These are phyloP conservation scores for Danio jaintianensis DNA, from an alignment of 2,797 vertebrate genomes.

Conservation along the genomic window DNA sequence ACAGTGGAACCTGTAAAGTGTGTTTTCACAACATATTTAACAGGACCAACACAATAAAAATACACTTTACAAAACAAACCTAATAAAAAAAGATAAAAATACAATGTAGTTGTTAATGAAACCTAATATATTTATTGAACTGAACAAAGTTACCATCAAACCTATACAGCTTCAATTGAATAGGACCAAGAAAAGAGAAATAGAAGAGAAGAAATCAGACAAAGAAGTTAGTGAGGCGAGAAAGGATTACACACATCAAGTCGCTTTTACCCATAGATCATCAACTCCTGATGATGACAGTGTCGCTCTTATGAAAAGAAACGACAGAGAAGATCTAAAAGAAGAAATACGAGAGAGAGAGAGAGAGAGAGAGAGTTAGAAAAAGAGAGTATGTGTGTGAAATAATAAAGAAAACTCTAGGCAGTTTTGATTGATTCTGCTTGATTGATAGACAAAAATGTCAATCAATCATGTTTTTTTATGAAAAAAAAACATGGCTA, in stretches of 20 bases:
- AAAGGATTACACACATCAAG: conserved; percentile 66
- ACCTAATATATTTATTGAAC: too few relatives aligned
- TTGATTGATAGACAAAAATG: too few relatives aligned
- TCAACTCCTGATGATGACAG: conserved; percentile 61
- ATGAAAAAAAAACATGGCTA: too few relatives aligned
- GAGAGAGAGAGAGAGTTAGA: not conserved
- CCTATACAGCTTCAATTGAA: conserved; percentile 1
- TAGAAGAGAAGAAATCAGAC: not conserved
- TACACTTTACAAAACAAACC: too few relatives aligned
- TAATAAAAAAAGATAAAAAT: too few relatives aligned
- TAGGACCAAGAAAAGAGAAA: conserved; percentile 1
- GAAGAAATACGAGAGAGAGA: not conserved
- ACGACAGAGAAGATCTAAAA: too few relatives aligned
- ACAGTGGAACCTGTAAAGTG: too few relatives aligned
- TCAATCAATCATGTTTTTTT: too few relatives aligned
- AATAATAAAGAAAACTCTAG: conserved; percentile 27
- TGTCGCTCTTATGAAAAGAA: conserved; percentile 50
- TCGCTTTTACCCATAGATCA: conserved; percentile 61
- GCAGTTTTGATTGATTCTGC: too few relatives aligned
- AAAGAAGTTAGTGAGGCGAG: conserved; percentile 34
- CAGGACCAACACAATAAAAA: too few relatives aligned
- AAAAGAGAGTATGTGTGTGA: not conserved
- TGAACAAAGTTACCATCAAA: not conserved
- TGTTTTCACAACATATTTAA: too few relatives aligned
- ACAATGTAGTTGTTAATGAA: too few relatives aligned